Evolutionary conservation across 2,888 invertebrate genomes (phyloP), one percentile per base, ranked within the genome.

Genomic region (Sphaeridia pumilis): DNA sequence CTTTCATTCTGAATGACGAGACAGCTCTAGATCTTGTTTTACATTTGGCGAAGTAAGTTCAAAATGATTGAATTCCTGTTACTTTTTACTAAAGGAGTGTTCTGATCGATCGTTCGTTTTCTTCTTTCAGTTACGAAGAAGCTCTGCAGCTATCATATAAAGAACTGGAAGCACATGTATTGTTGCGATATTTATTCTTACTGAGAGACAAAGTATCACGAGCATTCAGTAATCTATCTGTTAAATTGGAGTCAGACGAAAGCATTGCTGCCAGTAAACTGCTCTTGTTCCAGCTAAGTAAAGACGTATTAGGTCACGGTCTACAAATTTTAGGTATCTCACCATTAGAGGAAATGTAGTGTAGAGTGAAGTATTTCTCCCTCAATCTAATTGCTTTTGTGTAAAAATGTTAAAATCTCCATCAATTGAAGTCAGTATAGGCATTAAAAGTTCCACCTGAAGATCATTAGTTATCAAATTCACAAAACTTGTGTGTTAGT

Each of bases 261-360:
- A 76, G 80, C 44, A 67, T 84, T 57, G 88, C 83, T 54, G 73
- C 78, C 42, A 88, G 90, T 65, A 77, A 92, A 58, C 70, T 92
- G 49, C 71, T 87, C 25, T 72, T 93, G 5, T 92, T 89, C 69
- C 74, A 78, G 62, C 75, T 78, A 31, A 78, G 86, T 1, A 77
- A 80, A 66, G 70, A 77, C 57, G 78, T 83, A 41, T 72, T 93
- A 28, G 78, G 79, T 59, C 77, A 78, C 67, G 83, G 86, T 51
- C 80, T 94, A 76, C 75, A 75, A 67, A 76, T 93, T 63, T 73
- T 93, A 65, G 92, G 93, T 42, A 71, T 92, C 21, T 76, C 75
- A 65, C 87, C 90, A 14, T 73, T 94, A 52, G 73, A 80, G 64
- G 78, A 83, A 78, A 92, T 93, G 88, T 92, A 77, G 77, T n/a